Conservation (phyloP, 2,797 vertebrate species). For the Pantherophis vulpinus region DNA sequence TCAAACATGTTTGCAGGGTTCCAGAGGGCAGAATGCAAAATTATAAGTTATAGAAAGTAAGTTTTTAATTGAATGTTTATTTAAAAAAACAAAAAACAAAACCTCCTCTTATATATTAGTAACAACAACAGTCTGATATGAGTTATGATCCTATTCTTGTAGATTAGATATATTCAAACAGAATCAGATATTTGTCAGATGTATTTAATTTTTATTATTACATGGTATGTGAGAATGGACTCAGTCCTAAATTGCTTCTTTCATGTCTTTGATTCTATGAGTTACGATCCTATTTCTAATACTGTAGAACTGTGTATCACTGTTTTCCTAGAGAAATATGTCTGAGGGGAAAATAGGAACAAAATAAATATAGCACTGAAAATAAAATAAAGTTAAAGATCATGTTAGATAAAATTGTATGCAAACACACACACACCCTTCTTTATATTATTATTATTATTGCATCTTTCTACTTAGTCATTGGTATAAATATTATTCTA, state of each 20-base stretch:
- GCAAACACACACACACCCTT: not conserved
- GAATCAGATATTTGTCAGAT: not conserved
- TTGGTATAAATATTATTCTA: constrained; percentile 21
- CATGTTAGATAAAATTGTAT: not conserved
- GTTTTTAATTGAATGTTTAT: not conserved
- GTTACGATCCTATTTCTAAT: not conserved
- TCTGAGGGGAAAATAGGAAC: not conserved
- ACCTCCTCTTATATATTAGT: not conserved
- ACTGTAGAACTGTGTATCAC: not conserved
- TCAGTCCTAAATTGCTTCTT: not conserved
- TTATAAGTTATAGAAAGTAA: not conserved
- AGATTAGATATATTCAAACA: not conserved
- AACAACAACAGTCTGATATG: not conserved
- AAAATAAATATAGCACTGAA: not conserved
- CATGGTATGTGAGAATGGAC: not conserved
- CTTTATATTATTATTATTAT: not conserved
- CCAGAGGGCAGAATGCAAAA: not conserved
- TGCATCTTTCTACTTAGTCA: not conserved
- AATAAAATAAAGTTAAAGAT: not conserved
- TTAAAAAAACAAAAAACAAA: not conserved
- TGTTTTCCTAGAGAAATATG: not conserved
- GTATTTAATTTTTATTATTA: not conserved
- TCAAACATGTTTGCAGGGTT: not conserved
- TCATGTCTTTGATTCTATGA: not conserved
- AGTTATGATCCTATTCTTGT: not conserved